phyloP scores from a whole-genome alignment of 1,140 invertebrate species.

The Argopecten irradians region DNA sequence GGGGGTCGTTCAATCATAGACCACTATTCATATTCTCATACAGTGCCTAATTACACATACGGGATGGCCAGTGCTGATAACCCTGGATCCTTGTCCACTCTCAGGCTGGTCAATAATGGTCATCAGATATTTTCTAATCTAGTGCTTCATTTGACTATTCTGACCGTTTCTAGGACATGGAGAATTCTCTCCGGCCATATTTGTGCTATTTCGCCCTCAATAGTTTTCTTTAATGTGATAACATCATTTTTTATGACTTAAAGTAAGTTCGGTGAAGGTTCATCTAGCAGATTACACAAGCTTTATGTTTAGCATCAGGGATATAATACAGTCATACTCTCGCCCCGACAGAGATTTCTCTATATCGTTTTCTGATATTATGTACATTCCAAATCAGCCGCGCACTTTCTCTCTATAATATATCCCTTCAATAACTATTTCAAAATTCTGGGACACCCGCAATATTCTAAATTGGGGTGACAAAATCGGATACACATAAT shows the following conservation, averaged over 20 bases:
- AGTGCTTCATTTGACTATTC: neutral
- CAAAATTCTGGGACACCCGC: too few relatives aligned
- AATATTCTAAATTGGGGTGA: too few relatives aligned
- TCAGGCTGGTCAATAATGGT: neutral
- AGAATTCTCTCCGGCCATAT: neutral
- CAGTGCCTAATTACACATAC: neutral
- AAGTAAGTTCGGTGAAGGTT: neutral
- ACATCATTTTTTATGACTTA: neutral
- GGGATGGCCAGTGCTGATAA: conserved; percentile 20
- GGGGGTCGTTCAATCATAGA: neutral
- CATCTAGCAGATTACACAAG: neutral
- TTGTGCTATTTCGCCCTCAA: neutral
- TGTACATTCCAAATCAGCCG: too few relatives aligned
- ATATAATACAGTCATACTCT: neutral
- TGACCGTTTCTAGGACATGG: neutral
- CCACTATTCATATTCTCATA: conserved; percentile 22
- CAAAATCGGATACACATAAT: too few relatives aligned
- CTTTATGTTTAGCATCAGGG: neutral
- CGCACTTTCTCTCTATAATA: too few relatives aligned
- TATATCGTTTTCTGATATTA: too few relatives aligned
- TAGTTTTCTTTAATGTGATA: neutral
- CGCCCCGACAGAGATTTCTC: neutral
- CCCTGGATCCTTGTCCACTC: neutral
- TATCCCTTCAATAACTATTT: too few relatives aligned
- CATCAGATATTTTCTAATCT: neutral